Conservation (phyloP, 2,888 invertebrate genomes). For the Rotaria magnacalcarata region DNA sequence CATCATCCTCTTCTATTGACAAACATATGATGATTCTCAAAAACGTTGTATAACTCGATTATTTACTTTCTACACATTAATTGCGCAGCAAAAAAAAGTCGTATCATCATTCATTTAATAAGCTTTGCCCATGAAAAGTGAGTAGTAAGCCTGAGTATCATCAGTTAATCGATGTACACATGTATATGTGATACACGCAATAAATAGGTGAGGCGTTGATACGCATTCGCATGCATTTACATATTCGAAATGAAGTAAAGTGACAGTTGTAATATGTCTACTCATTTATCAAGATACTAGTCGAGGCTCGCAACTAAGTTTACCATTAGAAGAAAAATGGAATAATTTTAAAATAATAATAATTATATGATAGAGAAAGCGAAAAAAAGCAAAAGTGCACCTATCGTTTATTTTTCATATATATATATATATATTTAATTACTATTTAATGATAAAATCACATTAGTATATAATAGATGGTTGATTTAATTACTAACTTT, state of each 20-base stretch:
- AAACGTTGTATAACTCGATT: not conserved
- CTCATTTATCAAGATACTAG: not conserved
- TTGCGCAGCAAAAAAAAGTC: not conserved
- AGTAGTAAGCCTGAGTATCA: not conserved
- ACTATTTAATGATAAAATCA: not conserved
- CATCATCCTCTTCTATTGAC: not conserved
- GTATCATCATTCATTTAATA: constrained; percentile 7
- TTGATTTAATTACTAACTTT: not conserved
- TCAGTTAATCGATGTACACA: not conserved
- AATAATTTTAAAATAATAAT: too few relatives aligned
- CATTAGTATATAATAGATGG: not conserved
- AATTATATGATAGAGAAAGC: not conserved
- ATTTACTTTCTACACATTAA: constrained; percentile 20
- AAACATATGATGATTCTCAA: not conserved
- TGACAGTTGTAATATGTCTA: not conserved
- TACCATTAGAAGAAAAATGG: not conserved
- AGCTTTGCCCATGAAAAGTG: not conserved
- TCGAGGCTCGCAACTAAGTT: not conserved
- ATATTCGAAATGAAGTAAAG: not conserved
- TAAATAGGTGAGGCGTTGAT: not conserved
- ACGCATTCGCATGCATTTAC: too few relatives aligned
- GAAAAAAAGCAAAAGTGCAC: not conserved
- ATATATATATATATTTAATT: not conserved
- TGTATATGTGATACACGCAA: not conserved
- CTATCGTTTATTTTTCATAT: not conserved